These are phyloP conservation scores for Tragopan temminckii DNA, from an alignment of 2,797 vertebrate species.

Conservation along the genomic window DNA sequence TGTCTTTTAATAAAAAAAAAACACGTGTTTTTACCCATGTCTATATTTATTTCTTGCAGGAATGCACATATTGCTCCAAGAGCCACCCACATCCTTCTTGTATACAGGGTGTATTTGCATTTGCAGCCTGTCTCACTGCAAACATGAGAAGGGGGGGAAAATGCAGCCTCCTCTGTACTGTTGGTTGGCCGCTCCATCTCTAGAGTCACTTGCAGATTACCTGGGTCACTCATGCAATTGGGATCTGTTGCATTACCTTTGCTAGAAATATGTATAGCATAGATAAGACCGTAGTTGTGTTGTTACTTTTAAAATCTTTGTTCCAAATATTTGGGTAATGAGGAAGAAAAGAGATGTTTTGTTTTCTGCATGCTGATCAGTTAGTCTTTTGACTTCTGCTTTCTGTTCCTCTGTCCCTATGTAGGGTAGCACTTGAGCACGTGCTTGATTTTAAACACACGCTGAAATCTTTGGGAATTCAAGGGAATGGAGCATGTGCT, in stretches of 20 bases:
- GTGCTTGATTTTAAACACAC: constrained; percentile 28
- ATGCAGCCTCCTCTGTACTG: not conserved
- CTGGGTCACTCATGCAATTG: not conserved
- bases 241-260: not conserved
- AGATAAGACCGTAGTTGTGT: not conserved
- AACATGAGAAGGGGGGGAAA: constrained; percentile 15
- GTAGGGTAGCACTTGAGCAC: not conserved
- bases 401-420: constrained; percentile 5
- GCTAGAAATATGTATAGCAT: not conserved
- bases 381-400: not conserved
- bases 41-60: constrained; percentile 76
- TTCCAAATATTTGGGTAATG: constrained; percentile 1
- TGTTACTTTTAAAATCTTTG: constrained; percentile 1
- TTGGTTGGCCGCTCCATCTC: not conserved
- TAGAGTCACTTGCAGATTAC: not conserved
- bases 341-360: not conserved
- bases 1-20: constrained; percentile 67
- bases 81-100: constrained; percentile 79
- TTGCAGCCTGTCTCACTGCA: constrained; percentile 60
- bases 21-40: constrained; percentile 66
- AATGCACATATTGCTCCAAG: constrained; percentile 77
- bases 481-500: not conserved
- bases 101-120: constrained; percentile 62
- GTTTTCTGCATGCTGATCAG: not conserved
- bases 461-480: not conserved